Percentiles rank a stretch among this genome's conserved stretches.
phyloP scores from a whole-genome alignment of 2,797 vertebrate genomes.

The Sebastes diaconus region DNA sequence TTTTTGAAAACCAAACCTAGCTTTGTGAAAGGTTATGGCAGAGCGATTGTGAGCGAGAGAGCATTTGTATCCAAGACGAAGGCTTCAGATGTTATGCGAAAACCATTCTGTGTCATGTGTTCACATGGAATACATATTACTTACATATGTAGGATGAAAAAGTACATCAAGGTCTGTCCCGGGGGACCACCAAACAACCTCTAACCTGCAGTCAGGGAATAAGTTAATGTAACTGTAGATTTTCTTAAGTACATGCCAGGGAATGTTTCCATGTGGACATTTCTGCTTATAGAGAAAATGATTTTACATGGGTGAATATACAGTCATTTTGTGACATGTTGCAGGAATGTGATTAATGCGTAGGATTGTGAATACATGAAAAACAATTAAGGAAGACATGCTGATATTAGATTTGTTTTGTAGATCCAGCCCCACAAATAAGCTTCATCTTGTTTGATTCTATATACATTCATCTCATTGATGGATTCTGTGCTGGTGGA shows the following conservation, averaged over 20 bases:
- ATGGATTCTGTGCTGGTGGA: constrained; percentile 12
- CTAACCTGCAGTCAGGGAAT: constrained; percentile 75
- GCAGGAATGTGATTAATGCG: constrained; percentile 15
- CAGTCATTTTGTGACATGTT: neutral
- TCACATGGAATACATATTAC: constrained; percentile 83
- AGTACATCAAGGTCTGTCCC: constrained; percentile 71
- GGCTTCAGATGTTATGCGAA: constrained; percentile 75
- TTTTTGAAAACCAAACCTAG: constrained; percentile 44
- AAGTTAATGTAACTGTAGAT: constrained; percentile 79
- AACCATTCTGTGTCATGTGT: constrained; percentile 75
- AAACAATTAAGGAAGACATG: neutral
- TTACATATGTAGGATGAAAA: constrained; percentile 81
- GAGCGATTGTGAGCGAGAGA: constrained; percentile 64
- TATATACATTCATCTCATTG: neutral
- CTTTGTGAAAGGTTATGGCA: constrained; percentile 56
- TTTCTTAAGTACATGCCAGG: constrained; percentile 77
- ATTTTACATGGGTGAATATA: constrained; percentile 36
- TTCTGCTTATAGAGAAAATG: constrained; percentile 52
- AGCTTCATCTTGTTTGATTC: neutral
- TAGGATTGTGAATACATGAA: constrained; percentile 5
- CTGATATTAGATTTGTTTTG: neutral
- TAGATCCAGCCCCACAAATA: neutral
- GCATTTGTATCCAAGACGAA: constrained; percentile 65
- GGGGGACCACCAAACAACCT: constrained; percentile 76
- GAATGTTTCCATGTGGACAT: constrained; percentile 71